Evolutionary conservation across 2,797 vertebrate genomes (phyloP).

Genomic region (Dallia pectoralis): DNA sequence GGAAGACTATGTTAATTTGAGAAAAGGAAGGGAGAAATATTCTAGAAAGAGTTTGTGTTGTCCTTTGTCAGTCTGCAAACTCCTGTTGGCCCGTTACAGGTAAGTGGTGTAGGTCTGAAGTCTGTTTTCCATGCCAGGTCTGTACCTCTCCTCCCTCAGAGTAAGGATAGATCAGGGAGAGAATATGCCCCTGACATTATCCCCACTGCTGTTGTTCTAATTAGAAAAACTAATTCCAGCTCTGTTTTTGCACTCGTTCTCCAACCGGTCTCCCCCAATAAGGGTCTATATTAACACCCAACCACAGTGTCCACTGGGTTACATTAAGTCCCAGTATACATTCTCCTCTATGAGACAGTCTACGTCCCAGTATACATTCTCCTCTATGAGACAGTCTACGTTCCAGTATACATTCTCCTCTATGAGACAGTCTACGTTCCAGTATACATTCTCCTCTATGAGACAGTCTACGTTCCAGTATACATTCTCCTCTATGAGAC

Average conservation of each 20-base stretch:
- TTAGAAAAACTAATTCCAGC: conserved; percentile 18
- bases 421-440: no score
- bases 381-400: no score
- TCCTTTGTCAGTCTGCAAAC: conserved; percentile 1
- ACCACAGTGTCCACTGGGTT: no score
- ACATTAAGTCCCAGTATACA: no score
- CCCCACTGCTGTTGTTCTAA: conserved; percentile 27
- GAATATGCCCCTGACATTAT: conserved; percentile 20
- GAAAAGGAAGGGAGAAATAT: conserved; percentile 12
- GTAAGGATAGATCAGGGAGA: neutral
- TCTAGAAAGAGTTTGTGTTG: neutral
- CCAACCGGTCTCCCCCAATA: no score
- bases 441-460: no score
- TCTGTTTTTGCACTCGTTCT: conserved; percentile 10
- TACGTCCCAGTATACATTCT: no score
- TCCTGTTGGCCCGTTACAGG: neutral
- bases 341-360: no score
- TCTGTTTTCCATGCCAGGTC: neutral
- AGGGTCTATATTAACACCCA: no score
- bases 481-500: no score
- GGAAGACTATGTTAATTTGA: conserved; percentile 12
- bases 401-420: no score
- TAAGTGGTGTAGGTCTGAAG: conserved; percentile 12
- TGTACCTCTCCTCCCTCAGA: neutral
- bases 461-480: no score